A percentile compares a stretch with the other conserved stretches of the same genome.
Evolutionary conservation across 2,113 vertebrate genomes (phyloP).

Genomic region (Eupsittula cactorum): DNA sequence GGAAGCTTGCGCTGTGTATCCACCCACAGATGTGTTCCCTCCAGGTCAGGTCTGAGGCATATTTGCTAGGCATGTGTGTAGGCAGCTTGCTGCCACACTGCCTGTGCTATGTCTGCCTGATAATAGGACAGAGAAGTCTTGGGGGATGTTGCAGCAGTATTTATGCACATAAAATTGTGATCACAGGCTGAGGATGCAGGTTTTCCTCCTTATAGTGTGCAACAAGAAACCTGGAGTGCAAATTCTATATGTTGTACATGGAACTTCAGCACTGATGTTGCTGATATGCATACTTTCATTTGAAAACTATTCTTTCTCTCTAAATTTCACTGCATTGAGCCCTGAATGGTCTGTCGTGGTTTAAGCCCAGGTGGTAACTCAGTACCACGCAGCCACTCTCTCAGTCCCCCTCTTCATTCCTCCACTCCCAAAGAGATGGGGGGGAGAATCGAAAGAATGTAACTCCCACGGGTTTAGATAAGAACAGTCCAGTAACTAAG

Average conservation of each 20-base stretch:
- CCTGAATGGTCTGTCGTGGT: background rate
- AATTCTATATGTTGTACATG: fast-evolving
- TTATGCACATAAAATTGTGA: background rate
- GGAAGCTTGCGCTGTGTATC: background rate
- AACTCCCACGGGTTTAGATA: too few species aligned
- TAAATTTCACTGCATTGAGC: background rate
- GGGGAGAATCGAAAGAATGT: too few species aligned
- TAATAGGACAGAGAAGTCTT: background rate
- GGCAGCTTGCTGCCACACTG: background rate
- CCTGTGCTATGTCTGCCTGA: background rate
- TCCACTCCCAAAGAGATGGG: too few species aligned
- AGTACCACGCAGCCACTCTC: too few species aligned
- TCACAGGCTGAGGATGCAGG: background rate
- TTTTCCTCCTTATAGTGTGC: background rate
- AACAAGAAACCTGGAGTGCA: background rate
- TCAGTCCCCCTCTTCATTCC: too few species aligned
- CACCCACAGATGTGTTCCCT: background rate
- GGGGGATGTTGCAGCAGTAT: background rate
- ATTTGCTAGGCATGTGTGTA: background rate
- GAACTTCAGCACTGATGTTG: background rate
- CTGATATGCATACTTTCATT: background rate
- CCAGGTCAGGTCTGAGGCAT: background rate
- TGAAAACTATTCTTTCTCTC: background rate
- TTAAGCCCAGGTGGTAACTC: too few species aligned
- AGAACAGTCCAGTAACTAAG: too few species aligned